Evolutionary conservation across 2,797 vertebrate genomes (phyloP), one percentile per base, ranked within the genome.

Genomic region (Trachops cirrhosus): DNA sequence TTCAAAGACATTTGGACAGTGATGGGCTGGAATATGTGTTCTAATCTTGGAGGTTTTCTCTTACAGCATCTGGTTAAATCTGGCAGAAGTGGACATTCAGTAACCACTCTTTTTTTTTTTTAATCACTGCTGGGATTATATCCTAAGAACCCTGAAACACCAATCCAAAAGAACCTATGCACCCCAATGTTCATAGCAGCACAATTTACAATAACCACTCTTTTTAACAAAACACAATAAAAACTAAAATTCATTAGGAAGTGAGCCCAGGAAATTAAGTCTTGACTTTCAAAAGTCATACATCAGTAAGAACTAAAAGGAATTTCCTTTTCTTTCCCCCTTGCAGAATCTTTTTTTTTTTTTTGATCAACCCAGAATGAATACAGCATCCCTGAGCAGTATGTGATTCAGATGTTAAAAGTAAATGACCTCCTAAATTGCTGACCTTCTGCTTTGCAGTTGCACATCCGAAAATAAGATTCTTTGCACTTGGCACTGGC

Each of bases 341-440:
- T 90, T 48, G 21, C 12, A 94, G 12, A 32, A 59, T 95, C 34
- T 93, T 67, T 94, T 73, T 94, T 96, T 98, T 87, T 97, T 46
- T 96, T 98, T 87, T 97, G 44, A 71, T 82, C 85, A 75, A 84
- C 59, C 29, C 84, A 79, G 80, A 62, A 62, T 70, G 21, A 78
- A 82, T 68, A 89, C 12, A 89, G 70, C 4, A 2, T 50, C 59
- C 88, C 50, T 29, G 68, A 67, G 54, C 87, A 93, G 7, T 34
- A 7, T 3, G 9, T 68, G 75, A 57, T 67, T 84, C n/a, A 41
- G 22, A 82, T 0, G 1, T n/a, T 64, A 64, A 85, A 18, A 80
- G 59, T 73, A 95, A 77, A n/a, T 14, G 80, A 50, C 48, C n/a
- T 91, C 14, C 16, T 87, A 52, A 50, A 46, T 21, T 82, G 37